phyloP scores from a whole-genome alignment of 2,113 vertebrate genomes.

The Dicrurus megarhynchus region DNA sequence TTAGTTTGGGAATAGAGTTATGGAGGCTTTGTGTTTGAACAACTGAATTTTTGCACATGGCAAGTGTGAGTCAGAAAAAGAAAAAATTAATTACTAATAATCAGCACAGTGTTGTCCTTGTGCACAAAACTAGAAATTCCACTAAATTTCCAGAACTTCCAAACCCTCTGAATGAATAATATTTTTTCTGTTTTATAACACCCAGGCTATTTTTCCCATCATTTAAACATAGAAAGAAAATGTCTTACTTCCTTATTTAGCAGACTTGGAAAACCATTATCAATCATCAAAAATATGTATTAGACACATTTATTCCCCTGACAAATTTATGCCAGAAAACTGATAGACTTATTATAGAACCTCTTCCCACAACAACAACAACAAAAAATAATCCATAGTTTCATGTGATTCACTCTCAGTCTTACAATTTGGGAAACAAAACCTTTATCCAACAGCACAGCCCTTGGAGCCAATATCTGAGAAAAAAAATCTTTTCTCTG shows the following conservation, averaged over 20 bases:
- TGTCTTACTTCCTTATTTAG: constrained; percentile 49
- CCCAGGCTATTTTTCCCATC: constrained; percentile 29
- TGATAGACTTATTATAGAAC: constrained; percentile 55
- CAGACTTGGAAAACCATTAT: constrained; percentile 50
- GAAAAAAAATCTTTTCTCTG: neutral
- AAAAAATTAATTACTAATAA: neutral
- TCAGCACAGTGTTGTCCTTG: neutral
- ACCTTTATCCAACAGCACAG: neutral
- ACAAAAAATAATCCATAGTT: neutral
- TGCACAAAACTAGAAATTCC: neutral
- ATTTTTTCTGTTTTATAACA: neutral
- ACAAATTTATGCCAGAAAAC: constrained; percentile 59
- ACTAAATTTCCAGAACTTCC: neutral
- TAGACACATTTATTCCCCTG: constrained; percentile 60
- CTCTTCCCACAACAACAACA: neutral
- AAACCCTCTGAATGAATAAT: neutral
- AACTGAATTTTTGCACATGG: neutral
- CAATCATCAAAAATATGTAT: constrained; percentile 64
- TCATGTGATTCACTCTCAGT: neutral
- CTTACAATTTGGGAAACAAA: constrained; percentile 4
- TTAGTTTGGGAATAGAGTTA: neutral
- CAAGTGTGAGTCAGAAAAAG: neutral
- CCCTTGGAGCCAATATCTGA: neutral
- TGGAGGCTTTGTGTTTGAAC: neutral
- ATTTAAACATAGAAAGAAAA: constrained; percentile 55